A percentile compares a stretch with the other conserved stretches of the same genome.
phyloP scores from a whole-genome alignment of 2,888 invertebrate genomes.

The Pseudanteris insignis region DNA sequence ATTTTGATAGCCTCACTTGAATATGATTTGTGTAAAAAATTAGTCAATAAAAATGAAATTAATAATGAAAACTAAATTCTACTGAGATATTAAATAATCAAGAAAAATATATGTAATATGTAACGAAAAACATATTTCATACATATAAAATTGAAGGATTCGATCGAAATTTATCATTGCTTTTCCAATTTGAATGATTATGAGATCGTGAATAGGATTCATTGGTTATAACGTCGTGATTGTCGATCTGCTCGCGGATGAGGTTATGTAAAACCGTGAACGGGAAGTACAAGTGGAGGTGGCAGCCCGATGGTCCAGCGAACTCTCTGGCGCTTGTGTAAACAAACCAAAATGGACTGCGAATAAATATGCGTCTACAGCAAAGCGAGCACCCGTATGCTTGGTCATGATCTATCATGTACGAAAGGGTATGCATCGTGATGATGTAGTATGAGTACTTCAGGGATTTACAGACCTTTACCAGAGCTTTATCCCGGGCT shows the following conservation, averaged over 20 bases:
- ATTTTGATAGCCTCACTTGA: too few species aligned
- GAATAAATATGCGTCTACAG: conserved; percentile 65
- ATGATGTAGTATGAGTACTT: conserved; percentile 46
- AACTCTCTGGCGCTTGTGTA: conserved; percentile 61
- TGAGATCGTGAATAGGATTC: too few species aligned
- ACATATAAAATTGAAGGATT: too few species aligned
- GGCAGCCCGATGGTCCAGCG: conserved; percentile 52
- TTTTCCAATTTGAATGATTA: too few species aligned
- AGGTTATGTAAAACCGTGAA: conserved; percentile 55
- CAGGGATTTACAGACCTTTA: conserved; percentile 62
- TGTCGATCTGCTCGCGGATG: conserved; percentile 29
- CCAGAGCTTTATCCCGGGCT: conserved; percentile 55
- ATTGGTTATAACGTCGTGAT: conserved; percentile 4
- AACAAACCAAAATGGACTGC: conserved; percentile 66
- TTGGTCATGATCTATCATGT: conserved; percentile 64
- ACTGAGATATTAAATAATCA: too few species aligned
- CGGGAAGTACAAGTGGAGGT: conserved; percentile 44
- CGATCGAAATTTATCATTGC: too few species aligned
- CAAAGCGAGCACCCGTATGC: conserved; percentile 64
- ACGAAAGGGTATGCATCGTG: conserved; percentile 50
- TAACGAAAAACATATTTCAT: too few species aligned
- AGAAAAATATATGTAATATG: too few species aligned
- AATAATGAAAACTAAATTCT: too few species aligned
- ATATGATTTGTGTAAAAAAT: too few species aligned
- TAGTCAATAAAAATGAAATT: too few species aligned